Base-by-base conservation (phyloP, 2,113 vertebrate species). In the Sinocyclocheilus anshuiensis region DNA sequence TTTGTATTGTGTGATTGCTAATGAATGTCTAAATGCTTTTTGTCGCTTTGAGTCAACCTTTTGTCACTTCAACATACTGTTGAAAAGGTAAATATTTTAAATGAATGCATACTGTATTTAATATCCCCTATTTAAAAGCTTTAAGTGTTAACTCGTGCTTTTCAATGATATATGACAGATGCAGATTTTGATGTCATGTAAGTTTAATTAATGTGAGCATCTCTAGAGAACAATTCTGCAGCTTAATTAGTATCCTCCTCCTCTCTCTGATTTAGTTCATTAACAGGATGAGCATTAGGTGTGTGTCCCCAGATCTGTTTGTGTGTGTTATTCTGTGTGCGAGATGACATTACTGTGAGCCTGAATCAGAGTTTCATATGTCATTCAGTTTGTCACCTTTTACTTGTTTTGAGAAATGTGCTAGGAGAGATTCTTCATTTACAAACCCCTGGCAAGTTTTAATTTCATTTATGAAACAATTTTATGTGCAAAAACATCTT, bases 221-320 rank as follows among this genome's bases (percentile, higher is more conserved):
- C 87, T 84, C 85, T 36, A 36, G 85, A 59, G 77, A 76, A 84
- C 39, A 50, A 53, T 55, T 74, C 36, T 57, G 13, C 85, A 36
- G 53, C 65, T 65, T 36, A 72, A n/a, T 85, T 45, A 45, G 57
- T 42, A 74, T 9, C 48, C 84, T 79, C 57, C 75, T 42, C 61
- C 77, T 80, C 77, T 71, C 24, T 84, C 48, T 78, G 71, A 67
- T 81, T 65, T 75, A 18, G n/a, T 55, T 74, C 50, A 76, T 87
- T 86, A 87, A 77, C 77, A 45, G 29, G 78, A 65, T 84, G 63
- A 77, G 84, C 77, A 20, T 63, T 87, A 36, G 84, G 85, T 79
- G 72, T 39, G 33, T 39, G 22, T 57, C 11, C 42, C 26, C 57
- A 20, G 33, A 36, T 55, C 61, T 50, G 29, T 24, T 53, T 67